Base-by-base conservation (phyloP, 2,888 invertebrate genomes). In the Lycia hirtaria region DNA sequence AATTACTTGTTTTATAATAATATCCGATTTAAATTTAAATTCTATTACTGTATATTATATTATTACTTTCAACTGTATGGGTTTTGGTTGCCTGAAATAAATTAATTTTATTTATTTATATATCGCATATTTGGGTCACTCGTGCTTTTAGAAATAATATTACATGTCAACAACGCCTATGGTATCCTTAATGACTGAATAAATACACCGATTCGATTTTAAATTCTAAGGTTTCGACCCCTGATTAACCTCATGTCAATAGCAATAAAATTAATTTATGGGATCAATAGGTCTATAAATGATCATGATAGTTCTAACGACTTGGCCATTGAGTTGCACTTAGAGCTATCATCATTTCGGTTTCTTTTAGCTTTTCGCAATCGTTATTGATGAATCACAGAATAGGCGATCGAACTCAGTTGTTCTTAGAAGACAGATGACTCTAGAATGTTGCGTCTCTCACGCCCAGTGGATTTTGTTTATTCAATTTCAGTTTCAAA, bases 211-310 rank as follows among this genome's bases (percentile, higher is more conserved):
- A 63, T 66, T 57, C 57, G 60, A 65, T 65, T 60, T 52, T 53
- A 56, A 52, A 60, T 62, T 52, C 40, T 56, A 62, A 63, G 67
- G 65, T 68, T 56, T 56, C 65, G 72, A 72, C 72, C 64, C 52
- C 33, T 63, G 48, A 68, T 75, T 75, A 69, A 74, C 71, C 70
- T 49, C 54, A 4, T 52, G 64, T 64, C 62, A 64, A 45, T 54
- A 59, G 63, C 63, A 45, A 56, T 56, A 51, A 26, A 72, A 70
- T 69, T 72, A 68, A 71, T 70, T 51, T 56, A 56, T 43, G 49
- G 38, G 54, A 56, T 57, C 48, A 54, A 40, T 41, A 20, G 28
- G 44, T 28, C 41, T 26, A 12, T 12, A 12, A 19, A 38, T 6
- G 5, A 20, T 41, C 26, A 17, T 26, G 15, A 26, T 26, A 26